Evolutionary conservation across 2,797 vertebrate genomes (phyloP).

Genomic region (Loris lydekkerianus): DNA sequence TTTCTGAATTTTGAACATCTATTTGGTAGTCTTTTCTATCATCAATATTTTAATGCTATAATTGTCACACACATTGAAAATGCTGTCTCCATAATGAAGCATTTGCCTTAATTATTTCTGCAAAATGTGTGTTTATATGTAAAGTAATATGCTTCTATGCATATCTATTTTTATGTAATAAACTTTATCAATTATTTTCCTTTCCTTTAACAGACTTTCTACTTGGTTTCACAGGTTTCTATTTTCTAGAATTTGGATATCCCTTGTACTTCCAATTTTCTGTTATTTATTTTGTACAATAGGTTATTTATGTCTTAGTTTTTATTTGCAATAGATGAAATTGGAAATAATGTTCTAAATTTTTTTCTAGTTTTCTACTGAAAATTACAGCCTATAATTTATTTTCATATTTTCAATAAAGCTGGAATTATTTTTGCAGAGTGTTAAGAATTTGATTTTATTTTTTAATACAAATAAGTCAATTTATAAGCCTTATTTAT

Average conservation of each 20-base stretch:
- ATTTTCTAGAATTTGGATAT: background rate
- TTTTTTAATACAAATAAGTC: background rate
- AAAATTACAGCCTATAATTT: background rate
- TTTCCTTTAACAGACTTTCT: background rate
- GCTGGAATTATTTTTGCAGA: background rate
- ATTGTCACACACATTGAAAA: background rate
- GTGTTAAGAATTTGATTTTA: background rate
- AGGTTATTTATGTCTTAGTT: background rate
- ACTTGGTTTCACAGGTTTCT: background rate
- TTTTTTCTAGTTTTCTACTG: background rate
- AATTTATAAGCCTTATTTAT: conserved; percentile 21
- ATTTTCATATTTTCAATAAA: conserved; percentile 11
- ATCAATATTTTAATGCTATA: background rate
- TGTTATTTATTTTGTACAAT: background rate
- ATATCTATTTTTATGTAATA: background rate
- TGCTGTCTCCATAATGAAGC: background rate
- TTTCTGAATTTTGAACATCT: background rate
- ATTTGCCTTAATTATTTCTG: background rate
- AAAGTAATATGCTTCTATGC: background rate
- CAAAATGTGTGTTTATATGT: background rate
- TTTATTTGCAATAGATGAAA: background rate
- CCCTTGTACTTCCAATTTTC: background rate
- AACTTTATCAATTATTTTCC: background rate
- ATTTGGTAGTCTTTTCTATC: background rate
- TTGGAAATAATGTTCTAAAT: background rate